These are phyloP conservation scores for Artibeus jamaicensis DNA, from an alignment of 2,797 vertebrate genomes.

Conservation along the genomic window DNA sequence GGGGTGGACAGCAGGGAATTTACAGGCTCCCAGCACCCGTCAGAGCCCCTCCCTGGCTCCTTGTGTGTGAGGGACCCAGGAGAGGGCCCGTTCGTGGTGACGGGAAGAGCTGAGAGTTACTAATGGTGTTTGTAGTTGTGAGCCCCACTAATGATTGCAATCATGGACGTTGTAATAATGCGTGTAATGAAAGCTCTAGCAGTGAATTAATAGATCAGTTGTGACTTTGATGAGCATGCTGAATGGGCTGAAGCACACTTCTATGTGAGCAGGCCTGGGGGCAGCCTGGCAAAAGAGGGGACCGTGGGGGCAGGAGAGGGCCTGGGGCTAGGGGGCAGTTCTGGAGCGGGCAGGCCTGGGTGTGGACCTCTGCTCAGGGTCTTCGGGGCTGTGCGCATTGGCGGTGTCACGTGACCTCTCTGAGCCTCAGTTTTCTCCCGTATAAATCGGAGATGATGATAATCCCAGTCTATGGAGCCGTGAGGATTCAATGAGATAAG, in stretches of 20 bases:
- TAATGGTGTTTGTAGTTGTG: slow-evolving; percentile 22
- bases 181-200: not conserved
- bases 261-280: not conserved
- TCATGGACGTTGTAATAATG: not conserved
- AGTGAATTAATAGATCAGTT: not conserved
- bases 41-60: not conserved
- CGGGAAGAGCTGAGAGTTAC: not conserved
- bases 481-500: not conserved
- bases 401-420: not conserved
- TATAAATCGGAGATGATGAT: not conserved
- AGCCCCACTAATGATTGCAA: not conserved
- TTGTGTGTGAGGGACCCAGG: not conserved
- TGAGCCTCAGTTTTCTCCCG: not conserved
- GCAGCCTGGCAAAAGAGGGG: not conserved
- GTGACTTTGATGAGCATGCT: not conserved
- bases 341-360: not conserved
- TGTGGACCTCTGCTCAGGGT: not conserved
- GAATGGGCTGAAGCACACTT: not conserved
- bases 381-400: not conserved
- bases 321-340: not conserved
- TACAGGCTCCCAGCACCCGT: not conserved
- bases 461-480: rapidly evolving
- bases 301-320: not conserved
- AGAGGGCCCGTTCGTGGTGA: not conserved
- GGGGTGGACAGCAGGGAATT: not conserved